These are phyloP conservation scores for Colletes latitarsis DNA, from an alignment of 1,140 invertebrate genomes.

Conservation along the genomic window DNA sequence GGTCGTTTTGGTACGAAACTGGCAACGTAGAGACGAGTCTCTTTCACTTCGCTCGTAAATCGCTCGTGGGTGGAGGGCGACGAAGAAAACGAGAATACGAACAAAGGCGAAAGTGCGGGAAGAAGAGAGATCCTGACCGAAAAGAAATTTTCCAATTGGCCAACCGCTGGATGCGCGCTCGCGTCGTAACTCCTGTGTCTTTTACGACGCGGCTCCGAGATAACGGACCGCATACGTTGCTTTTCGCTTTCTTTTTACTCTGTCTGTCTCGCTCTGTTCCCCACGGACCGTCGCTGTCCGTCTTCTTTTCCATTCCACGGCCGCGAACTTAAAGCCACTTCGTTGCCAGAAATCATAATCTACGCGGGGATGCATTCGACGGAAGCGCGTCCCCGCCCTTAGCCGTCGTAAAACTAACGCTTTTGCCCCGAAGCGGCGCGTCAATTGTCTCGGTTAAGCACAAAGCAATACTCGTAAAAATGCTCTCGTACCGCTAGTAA, in stretches of 20 bases:
- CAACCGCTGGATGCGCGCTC: conserved; percentile 30
- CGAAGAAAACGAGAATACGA: conserved; percentile 39
- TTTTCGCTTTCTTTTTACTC: background rate
- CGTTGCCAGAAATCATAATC: conserved; percentile 59
- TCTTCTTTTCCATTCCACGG: conserved; percentile 5
- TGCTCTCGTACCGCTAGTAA: background rate
- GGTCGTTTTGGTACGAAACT: conserved; percentile 57
- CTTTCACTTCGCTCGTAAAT: conserved; percentile 70
- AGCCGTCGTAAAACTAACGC: conserved; percentile 50
- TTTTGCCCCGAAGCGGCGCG: conserved; percentile 3
- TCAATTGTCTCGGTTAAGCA: conserved; percentile 50
- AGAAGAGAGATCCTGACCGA: conserved; percentile 8
- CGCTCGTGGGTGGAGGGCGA: conserved; percentile 67
- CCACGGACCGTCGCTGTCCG: no score
- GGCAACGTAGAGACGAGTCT: conserved; percentile 60
- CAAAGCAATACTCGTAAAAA: conserved; percentile 54
- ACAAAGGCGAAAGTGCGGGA: conserved; percentile 21
- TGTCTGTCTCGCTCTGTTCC: conserved; percentile 29
- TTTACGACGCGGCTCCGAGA: conserved; percentile 52
- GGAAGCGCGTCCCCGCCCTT: conserved; percentile 21
- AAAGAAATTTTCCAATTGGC: conserved; percentile 68
- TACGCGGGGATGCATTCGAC: conserved; percentile 23
- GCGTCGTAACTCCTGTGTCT: conserved; percentile 61
- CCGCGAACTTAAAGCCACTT: conserved; percentile 13
- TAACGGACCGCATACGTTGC: conserved; percentile 41